These are phyloP conservation scores for Parnassius orleans DNA, from an alignment of 2,888 invertebrate genomes.

Conservation along the genomic window DNA sequence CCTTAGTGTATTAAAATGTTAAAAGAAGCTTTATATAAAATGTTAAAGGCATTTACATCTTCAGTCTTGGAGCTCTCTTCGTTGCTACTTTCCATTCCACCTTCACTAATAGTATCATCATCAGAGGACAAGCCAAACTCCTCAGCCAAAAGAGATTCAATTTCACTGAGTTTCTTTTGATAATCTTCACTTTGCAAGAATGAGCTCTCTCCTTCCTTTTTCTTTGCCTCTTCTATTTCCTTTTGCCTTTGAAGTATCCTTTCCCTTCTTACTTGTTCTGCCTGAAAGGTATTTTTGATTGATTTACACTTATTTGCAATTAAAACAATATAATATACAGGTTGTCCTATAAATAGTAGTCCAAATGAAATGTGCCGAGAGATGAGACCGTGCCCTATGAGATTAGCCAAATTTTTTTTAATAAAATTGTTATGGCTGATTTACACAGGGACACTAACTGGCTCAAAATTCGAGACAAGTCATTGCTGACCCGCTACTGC, in stretches of 20 bases:
- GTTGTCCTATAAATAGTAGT: no score
- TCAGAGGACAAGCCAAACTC: constrained; percentile 83
- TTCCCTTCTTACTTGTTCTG: constrained; percentile 83
- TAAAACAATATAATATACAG: no score
- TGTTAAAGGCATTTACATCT: constrained; percentile 49
- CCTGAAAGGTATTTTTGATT: constrained; percentile 42
- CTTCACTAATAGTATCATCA: constrained; percentile 75
- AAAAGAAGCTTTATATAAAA: not conserved
- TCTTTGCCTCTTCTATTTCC: constrained; percentile 83
- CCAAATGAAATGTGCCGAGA: no score
- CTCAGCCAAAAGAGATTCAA: constrained; percentile 87
- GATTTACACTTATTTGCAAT: not conserved
- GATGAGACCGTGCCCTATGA: no score
- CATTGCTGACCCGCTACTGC: no score
- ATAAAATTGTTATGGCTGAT: no score
- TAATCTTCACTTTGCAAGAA: constrained; percentile 71
- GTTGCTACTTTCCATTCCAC: constrained; percentile 77
- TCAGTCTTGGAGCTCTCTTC: constrained; percentile 78
- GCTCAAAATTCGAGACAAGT: no score
- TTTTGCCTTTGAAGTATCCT: constrained; percentile 87
- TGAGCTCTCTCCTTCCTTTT: constrained; percentile 67
- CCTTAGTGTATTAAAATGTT: not conserved
- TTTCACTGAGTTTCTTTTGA: constrained; percentile 83
- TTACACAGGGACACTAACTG: no score
- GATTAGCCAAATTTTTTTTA: no score